Base-by-base conservation (phyloP, 2,113 vertebrate genomes). In the Lampris incognitus region DNA sequence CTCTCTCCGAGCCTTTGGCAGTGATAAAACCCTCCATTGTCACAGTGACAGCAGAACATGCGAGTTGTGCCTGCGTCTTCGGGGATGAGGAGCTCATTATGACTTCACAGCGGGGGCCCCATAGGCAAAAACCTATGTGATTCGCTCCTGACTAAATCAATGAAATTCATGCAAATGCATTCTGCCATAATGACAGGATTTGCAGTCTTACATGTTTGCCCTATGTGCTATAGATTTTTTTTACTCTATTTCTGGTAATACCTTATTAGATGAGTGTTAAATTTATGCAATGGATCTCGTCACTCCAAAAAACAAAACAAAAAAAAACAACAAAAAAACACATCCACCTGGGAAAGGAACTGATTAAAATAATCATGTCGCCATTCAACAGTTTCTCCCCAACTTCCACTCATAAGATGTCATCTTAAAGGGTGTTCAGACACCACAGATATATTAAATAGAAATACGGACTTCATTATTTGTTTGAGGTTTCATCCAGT, bases 31-130 rank as follows among this genome's bases (percentile, higher is more conserved):
- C 62, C 79, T 87, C 78, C 64, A 87, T 89, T 92, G 90, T 93
- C 74, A 73, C 75, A 66, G 55, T 82, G 89, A 87, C 82, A 87
- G 89, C 81, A 69, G 84, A 89, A 89, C 86, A 87, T 92, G 82
- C 72, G 71, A 93, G 86, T 90, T 92, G 83, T 80, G 78, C 73
- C 84, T 83, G 68, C 81, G 81, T 91, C 85, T 86, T 79, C 87
- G 71, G 83, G 86, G 84, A 84, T 88, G 86, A 87, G 82, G 89
- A 92, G 81, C 88, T 90, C 89, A 93, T 95, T 94, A 93, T 3
- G 66, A 63, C 76, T 76, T 60, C 86, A 88, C 87, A 90, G 88
- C 85, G 65, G 87, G 85, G 84, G 82, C 71, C 86, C 85, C 87
- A 90, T 88, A 84, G 75, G 83, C 77, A 85, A 67, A 86, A 86